These are phyloP conservation scores for Lepas anatifera DNA, from an alignment of 2,888 invertebrate genomes.

Conservation along the genomic window DNA sequence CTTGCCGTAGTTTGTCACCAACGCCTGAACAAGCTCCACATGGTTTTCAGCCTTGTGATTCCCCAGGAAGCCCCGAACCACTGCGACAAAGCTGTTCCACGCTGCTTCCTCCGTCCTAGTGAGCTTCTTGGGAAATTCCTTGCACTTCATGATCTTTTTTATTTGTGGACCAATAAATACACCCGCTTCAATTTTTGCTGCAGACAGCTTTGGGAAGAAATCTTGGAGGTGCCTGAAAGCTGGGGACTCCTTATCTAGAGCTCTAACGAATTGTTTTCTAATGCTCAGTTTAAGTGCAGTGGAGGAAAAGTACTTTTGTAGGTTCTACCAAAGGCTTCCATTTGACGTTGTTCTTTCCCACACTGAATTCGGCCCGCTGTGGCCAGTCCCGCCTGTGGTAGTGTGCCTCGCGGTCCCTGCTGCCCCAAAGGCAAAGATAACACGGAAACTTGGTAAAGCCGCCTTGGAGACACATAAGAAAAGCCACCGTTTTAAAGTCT, in stretches of 20 bases:
- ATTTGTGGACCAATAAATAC: conserved; percentile 23
- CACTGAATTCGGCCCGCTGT: conserved; percentile 12
- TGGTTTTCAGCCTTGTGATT: no score
- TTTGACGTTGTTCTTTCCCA: conserved; percentile 17
- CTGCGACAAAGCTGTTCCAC: conserved; percentile 22
- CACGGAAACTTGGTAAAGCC: conserved; percentile 23
- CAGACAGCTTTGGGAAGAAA: conserved; percentile 22
- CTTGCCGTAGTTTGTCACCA: no score
- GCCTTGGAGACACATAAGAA: conserved; percentile 25
- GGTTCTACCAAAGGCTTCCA: conserved; percentile 20
- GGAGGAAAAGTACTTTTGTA: conserved; percentile 19
- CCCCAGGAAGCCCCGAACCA: conserved; percentile 13
- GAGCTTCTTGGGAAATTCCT: conserved; percentile 16
- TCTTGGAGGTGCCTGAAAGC: conserved; percentile 20
- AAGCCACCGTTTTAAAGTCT: conserved; percentile 30
- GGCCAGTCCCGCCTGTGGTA: conserved; percentile 24
- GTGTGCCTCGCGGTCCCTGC: conserved; percentile 15
- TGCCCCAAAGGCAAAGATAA: conserved; percentile 23
- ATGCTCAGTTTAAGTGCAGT: conserved; percentile 24
- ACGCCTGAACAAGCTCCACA: no score
- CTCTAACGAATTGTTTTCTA: conserved; percentile 25
- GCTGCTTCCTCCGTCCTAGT: conserved; percentile 18
- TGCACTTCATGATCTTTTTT: conserved; percentile 13
- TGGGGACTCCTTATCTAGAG: conserved; percentile 19
- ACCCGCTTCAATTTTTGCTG: conserved; percentile 23